These are phyloP conservation scores for Drosophila biarmipes DNA, from an alignment of 1,140 invertebrate species.

Conservation along the genomic window DNA sequence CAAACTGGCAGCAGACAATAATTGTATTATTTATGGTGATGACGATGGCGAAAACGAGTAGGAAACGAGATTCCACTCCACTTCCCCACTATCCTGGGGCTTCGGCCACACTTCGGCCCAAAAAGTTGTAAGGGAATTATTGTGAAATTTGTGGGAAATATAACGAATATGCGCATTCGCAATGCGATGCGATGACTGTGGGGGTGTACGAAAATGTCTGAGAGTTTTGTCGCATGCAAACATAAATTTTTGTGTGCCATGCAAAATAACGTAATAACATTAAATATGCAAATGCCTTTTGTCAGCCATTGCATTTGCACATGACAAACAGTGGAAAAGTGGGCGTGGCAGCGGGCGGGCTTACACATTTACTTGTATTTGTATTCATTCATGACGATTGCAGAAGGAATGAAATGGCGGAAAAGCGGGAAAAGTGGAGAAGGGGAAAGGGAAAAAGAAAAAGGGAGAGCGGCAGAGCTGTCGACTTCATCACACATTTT, in stretches of 20 bases:
- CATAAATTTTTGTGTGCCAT: conserved; percentile 81
- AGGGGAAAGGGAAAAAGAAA: neutral
- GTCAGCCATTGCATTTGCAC: conserved; percentile 80
- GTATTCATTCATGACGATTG: conserved; percentile 52
- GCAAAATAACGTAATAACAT: conserved; percentile 83
- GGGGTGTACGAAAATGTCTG: conserved; percentile 26
- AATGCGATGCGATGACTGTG: conserved; percentile 10
- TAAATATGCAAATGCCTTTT: conserved; percentile 83
- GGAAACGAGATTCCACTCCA: conserved; percentile 1
- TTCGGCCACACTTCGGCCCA: conserved; percentile 23
- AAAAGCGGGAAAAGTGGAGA: neutral
- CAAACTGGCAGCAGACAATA: conserved; percentile 78
- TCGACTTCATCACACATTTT: conserved; percentile 79
- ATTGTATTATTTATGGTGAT: conserved; percentile 82
- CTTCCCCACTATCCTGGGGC: conserved; percentile 16
- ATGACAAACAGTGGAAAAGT: conserved; percentile 48
- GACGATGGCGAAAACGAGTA: conserved; percentile 44
- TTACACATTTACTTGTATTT: conserved; percentile 30
- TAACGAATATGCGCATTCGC: conserved; percentile 59
- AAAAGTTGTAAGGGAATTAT: conserved; percentile 79
- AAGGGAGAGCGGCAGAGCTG: neutral
- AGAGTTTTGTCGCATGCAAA: conserved; percentile 71
- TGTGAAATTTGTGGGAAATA: conserved; percentile 71
- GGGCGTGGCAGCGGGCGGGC: neutral
- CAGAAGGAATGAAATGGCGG: conserved; percentile 14